A percentile compares a stretch with the other conserved stretches of the same genome.
Conservation (phyloP, 2,888 invertebrate genomes). For the Alcis repandata region DNA sequence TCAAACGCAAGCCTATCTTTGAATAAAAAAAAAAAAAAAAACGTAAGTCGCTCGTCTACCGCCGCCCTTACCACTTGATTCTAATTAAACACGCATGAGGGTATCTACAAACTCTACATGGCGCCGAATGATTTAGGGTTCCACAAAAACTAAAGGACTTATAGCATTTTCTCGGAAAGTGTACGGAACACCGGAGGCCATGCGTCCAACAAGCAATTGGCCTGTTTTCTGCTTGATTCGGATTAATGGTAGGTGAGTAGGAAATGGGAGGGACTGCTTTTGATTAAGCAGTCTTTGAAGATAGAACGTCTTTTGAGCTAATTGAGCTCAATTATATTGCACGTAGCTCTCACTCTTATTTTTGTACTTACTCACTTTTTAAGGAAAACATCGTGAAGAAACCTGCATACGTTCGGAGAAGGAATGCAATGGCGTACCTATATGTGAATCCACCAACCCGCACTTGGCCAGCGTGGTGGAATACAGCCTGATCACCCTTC, state of each 20-base stretch:
- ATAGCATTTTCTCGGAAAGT: constrained; percentile 59
- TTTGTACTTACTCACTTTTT: too few species aligned
- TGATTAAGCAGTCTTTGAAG: constrained; percentile 12
- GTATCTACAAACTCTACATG: constrained; percentile 51
- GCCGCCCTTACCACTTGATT: constrained; percentile 57
- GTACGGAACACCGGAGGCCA: constrained; percentile 47
- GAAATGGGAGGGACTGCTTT: constrained; percentile 24
- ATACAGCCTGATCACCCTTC: too few species aligned
- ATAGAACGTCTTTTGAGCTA: neutral
- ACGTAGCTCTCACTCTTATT: too few species aligned
- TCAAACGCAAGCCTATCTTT: too few species aligned
- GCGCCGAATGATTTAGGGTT: constrained; percentile 70
- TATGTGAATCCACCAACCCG: too few species aligned
- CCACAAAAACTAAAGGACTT: constrained; percentile 69
- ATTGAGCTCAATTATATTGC: neutral
- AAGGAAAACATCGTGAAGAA: too few species aligned
- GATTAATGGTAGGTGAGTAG: constrained; percentile 39
- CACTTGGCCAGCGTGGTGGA: too few species aligned
- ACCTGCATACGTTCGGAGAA: too few species aligned
- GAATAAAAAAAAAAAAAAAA: too few species aligned
- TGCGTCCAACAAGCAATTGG: constrained; percentile 38
- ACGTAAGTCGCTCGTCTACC: neutral
- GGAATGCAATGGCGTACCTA: too few species aligned
- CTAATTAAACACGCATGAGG: constrained; percentile 62
- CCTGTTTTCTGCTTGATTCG: constrained; percentile 38